Conservation (phyloP, 2,797 vertebrate genomes). For the Vespertilio murinus region DNA sequence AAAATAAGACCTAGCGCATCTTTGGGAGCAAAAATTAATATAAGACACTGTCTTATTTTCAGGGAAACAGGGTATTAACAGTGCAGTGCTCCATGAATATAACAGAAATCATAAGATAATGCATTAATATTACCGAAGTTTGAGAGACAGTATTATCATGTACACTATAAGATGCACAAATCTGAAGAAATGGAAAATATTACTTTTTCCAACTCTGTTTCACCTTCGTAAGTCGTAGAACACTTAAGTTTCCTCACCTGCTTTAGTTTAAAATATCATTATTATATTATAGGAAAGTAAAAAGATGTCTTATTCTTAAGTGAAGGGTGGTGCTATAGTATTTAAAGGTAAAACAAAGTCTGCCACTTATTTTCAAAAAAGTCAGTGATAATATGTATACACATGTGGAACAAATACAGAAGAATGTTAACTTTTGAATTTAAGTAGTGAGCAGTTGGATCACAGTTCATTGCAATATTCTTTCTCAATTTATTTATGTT, state of each 20-base stretch:
- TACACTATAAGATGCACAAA: neutral
- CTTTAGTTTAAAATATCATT: neutral
- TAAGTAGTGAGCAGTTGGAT: neutral
- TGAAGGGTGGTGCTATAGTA: neutral
- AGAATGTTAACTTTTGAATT: neutral
- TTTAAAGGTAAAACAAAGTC: slow-evolving; percentile 10
- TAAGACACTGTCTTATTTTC: too few species aligned
- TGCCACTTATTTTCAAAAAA: neutral
- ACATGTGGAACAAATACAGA: neutral
- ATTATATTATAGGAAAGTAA: neutral
- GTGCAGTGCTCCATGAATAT: neutral
- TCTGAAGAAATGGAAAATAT: neutral
- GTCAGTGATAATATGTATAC: neutral
- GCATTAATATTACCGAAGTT: neutral
- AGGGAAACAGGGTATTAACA: neutral
- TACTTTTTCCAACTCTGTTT: neutral
- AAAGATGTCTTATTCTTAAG: neutral
- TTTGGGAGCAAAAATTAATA: too few species aligned
- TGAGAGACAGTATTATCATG: neutral
- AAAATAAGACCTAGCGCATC: too few species aligned
- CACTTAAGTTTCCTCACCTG: neutral
- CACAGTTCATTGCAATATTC: neutral
- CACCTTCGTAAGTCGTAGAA: neutral
- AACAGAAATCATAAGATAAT: neutral
- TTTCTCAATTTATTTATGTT: neutral